A percentile compares a stretch with the other conserved stretches of the same genome.
These are phyloP conservation scores for Sternotherus odoratus DNA, from an alignment of 2,797 vertebrate genomes.

Conservation along the genomic window DNA sequence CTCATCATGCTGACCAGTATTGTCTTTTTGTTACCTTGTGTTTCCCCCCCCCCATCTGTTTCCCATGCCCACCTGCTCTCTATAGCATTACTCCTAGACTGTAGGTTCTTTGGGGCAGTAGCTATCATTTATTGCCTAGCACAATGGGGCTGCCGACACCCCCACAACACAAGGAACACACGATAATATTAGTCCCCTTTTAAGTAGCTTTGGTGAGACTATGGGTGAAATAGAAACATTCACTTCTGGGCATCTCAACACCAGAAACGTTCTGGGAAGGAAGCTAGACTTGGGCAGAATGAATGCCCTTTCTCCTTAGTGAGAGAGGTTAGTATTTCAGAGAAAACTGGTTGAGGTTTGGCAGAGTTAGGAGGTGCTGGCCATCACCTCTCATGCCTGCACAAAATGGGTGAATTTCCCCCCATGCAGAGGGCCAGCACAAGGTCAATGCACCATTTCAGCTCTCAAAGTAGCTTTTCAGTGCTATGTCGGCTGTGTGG, in stretches of 20 bases:
- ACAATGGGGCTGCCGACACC: background rate
- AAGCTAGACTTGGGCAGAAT: background rate
- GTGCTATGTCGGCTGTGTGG: too few species aligned
- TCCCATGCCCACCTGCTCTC: background rate
- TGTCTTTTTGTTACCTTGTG: background rate
- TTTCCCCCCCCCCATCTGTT: background rate
- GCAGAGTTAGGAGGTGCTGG: background rate
- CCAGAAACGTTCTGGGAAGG: background rate
- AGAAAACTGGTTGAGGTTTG: background rate
- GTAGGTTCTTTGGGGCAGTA: background rate
- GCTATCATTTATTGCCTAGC: background rate
- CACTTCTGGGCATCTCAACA: background rate
- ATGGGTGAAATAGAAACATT: background rate
- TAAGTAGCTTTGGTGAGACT: background rate
- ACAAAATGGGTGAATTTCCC: background rate
- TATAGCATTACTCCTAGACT: background rate
- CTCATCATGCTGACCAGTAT: background rate
- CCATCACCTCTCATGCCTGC: background rate
- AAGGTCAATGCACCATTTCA: background rate
- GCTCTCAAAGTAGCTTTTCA: background rate
- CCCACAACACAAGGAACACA: background rate
- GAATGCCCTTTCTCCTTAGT: fast-evolving
- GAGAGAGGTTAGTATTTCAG: background rate
- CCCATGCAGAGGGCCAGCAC: background rate
- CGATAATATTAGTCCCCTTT: background rate